Base-by-base conservation (phyloP, 1,140 invertebrate genomes). In the Drosophila arawakana region DNA sequence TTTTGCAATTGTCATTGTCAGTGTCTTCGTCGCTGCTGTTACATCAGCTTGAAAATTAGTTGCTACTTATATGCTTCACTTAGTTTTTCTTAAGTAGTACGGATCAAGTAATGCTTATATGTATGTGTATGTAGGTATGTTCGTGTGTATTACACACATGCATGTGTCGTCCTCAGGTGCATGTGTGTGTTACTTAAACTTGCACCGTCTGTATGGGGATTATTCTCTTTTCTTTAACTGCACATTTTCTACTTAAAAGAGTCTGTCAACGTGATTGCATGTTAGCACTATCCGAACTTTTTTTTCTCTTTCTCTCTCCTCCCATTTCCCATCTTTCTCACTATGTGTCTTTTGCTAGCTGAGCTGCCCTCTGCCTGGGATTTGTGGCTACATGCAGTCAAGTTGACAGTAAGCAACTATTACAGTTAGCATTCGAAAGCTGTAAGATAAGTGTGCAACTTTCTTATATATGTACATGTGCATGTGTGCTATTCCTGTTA, bases 41-140 rank as follows among this genome's bases (percentile, higher is more conserved):
- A 78, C 83, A 82, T 86, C 83, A 86, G 83, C 83, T 88, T 77
- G 83, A 88, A 88, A 88, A 88, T 88, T 88, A 88, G 83, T 89
- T 88, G 80, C 80, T 88, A 88, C 83, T 88, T 88, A 82, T 88
- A 80, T 88, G 83, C 83, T 88, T 88, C 83, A 88, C 83, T 88
- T 88, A 88, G 84, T 88, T 88, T 82, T 88, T 88, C 83, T 88
- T 88, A 88, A 88, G 83, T 80, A 88, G 83, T 83, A 80, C 65
- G 83, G 83, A 88, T 88, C 83, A 88, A 81, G 80, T 79, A 72
- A 66, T 69, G 67, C 74, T 37, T 75, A 39, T 68, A 44, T 46
- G 30, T 68, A 44, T 46, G 30, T 61, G 59, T 69, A 34, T 60
- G 47, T 58, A 47, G 46, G 63, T 74, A 18, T 72, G 58, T 73